Evolutionary conservation across 2,888 invertebrate species (phyloP).

Genomic region (Trachelus troglodyta): DNA sequence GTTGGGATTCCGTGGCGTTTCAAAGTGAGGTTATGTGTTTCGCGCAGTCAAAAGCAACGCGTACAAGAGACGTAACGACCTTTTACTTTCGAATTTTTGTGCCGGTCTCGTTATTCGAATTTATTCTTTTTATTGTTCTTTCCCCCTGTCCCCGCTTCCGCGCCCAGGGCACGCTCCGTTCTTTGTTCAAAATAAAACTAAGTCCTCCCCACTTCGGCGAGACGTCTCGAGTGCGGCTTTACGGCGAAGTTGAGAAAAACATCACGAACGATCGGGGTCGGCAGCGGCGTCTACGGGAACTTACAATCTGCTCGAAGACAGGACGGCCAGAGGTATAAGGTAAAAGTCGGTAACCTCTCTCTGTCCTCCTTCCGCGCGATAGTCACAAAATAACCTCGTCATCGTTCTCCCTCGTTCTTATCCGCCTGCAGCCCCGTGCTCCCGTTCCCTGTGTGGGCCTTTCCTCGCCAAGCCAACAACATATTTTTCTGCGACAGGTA

Average conservation of each 20-base stretch:
- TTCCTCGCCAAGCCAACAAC: background rate
- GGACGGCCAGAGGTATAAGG: background rate
- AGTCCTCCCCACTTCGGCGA: background rate
- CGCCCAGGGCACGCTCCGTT: background rate
- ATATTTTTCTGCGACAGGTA: background rate
- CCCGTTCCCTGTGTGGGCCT: background rate
- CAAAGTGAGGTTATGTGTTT: background rate
- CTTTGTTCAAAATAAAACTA: background rate
- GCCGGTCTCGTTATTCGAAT: background rate
- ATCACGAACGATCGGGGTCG: constrained; percentile 3
- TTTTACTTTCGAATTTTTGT: background rate
- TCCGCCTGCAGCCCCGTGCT: background rate
- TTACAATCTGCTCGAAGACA: background rate
- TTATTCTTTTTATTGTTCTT: background rate
- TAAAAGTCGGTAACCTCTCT: constrained; percentile 7
- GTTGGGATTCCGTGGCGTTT: background rate
- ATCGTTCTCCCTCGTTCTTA: background rate
- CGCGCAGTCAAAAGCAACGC: background rate
- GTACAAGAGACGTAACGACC: background rate
- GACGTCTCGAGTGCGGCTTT: background rate
- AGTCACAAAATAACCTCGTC: background rate
- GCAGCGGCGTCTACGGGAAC: background rate
- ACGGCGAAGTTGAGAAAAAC: constrained; percentile 1
- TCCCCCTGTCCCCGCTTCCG: fast-evolving
- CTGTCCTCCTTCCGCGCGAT: background rate